Conservation (phyloP, 2,888 invertebrate species). For the Polylopha cassiicola region DNA sequence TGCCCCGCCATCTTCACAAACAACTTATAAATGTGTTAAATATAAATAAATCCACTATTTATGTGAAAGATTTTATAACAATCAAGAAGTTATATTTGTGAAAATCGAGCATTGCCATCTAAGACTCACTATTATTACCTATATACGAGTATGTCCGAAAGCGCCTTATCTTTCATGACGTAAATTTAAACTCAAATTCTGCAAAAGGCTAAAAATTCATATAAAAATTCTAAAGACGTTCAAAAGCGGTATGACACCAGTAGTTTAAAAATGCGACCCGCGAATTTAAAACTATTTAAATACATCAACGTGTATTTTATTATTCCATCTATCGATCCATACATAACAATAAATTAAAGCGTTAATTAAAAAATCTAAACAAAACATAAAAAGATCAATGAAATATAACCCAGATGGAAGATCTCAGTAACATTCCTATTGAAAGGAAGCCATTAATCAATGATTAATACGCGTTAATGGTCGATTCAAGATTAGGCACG, state of each 20-base stretch:
- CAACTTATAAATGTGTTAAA: conserved; percentile 3
- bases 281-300: no score
- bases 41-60: conserved; percentile 11
- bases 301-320: conserved; percentile 24
- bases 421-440: conserved; percentile 10
- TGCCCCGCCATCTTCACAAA: not conserved
- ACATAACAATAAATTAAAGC: conserved; percentile 34
- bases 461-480: conserved; percentile 3
- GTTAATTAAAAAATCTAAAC: conserved; percentile 13
- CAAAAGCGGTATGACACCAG: no score
- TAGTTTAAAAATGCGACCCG: no score
- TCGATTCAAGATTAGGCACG: conserved; percentile 11
- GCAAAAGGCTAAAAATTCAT: no score
- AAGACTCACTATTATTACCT: no score
- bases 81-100: conserved; percentile 25
- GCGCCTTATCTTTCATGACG: no score
- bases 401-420: conserved; percentile 9
- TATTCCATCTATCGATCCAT: conserved; percentile 27
- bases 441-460: conserved; percentile 16
- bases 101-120: no score
- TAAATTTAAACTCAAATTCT: no score
- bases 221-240: no score
- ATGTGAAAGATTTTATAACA: conserved; percentile 16
- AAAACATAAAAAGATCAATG: conserved; percentile 10
- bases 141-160: no score